Base-by-base conservation (phyloP, 1,140 invertebrate genomes). In the Leucophenga varia region DNA sequence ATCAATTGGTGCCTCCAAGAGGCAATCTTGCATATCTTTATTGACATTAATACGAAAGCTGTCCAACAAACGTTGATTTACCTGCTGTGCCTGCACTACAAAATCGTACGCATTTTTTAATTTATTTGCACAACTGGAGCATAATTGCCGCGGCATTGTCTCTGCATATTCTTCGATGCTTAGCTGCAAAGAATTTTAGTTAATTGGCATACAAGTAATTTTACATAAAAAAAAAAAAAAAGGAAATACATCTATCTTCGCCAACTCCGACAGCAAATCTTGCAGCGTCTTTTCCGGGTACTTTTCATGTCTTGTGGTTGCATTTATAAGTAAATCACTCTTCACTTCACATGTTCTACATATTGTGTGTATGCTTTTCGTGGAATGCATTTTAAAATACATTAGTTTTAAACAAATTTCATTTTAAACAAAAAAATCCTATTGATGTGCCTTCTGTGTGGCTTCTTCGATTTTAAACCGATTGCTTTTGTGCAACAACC, bases 341-440 rank as follows among this genome's bases (percentile, higher is more conserved):
- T 67, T 49, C n/a, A 30, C 10, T 6, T 49, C 63, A 54, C 61
- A 65, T 2, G 61, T 67, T 1, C 63, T 58, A 28, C 61, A 65
- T 13, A 63, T 54, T 34, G 2, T 25, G 2, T 1, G 55, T 52
- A 14, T 59, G 48, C 61, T 67, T 64, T 12, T 22, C 46, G 3
- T 12, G 14, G 2, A 1, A 12, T 34, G 28, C 20, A 13, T 14
- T 10, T 12, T 9, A 36, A n/a, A 36, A 44, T n/a, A 35, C 12
- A 14, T 34, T 34, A 34, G 12, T 10, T 34, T 34, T 34, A 3
- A 34, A 34, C 10, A 7, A 4, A 34, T n/a, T 34, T 35, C 17
- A 14, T 7, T 44, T 35, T 34, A 35, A 21, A n/a, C n/a, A n/a
- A n/a, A n/a, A n/a, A n/a, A n/a, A n/a, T n/a, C n/a, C n/a, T n/a